Evolutionary conservation across 2,797 vertebrate genomes (phyloP).

Genomic region (Potorous gilbertii): DNA sequence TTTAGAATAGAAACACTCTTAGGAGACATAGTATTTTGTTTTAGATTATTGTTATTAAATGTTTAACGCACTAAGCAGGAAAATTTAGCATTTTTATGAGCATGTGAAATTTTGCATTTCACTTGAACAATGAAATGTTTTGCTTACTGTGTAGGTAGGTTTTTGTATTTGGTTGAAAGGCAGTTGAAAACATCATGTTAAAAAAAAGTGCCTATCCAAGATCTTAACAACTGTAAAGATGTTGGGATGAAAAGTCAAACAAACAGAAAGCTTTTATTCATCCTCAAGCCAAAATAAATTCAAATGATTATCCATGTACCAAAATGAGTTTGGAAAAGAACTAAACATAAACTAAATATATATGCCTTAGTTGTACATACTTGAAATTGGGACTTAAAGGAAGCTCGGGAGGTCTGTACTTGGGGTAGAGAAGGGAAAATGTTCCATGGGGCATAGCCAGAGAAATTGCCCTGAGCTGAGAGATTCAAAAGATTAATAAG

Average conservation of each 20-base stretch:
- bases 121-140: constrained; percentile 70
- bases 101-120: constrained; percentile 61
- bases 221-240: constrained; percentile 66
- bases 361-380: constrained; percentile 66
- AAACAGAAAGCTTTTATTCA: constrained; percentile 78
- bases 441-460: no score
- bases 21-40: background rate
- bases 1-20: constrained; percentile 43
- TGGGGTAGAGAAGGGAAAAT: no score
- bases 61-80: constrained; percentile 75
- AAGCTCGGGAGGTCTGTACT: no score
- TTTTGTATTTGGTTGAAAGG: constrained; percentile 72
- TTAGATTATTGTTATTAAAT: constrained; percentile 76
- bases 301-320: constrained; percentile 64
- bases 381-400: no score
- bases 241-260: constrained; percentile 72
- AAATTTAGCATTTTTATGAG: constrained; percentile 66
- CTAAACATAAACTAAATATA: constrained; percentile 28
- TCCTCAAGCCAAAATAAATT: constrained; percentile 76
- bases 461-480: no score
- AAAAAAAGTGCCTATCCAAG: constrained; percentile 71
- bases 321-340: constrained; percentile 60
- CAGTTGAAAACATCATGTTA: constrained; percentile 69
- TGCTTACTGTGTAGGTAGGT: constrained; percentile 75
- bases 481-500: no score